Conservation (phyloP, 2,888 invertebrate species). For the Diaphora mendica region DNA sequence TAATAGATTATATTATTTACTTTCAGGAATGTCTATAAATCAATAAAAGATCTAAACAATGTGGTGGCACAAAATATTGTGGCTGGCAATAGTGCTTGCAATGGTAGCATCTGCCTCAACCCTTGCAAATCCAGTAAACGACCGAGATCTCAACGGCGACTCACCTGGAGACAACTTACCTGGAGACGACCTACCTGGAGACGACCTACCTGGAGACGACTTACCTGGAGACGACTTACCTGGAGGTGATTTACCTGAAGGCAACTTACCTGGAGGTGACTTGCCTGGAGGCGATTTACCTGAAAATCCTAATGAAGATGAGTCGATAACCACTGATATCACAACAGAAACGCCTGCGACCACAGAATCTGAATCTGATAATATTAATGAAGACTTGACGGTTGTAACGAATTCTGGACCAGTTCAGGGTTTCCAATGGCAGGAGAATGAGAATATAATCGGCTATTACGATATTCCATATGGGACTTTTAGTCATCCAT, state of each 20-base stretch:
- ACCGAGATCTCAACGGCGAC: constrained; percentile 8
- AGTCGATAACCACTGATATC: not conserved
- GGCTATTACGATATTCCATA: constrained; percentile 73
- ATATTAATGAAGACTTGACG: not conserved
- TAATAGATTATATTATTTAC: not conserved
- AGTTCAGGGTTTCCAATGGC: constrained; percentile 59
- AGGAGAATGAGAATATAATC: constrained; percentile 51
- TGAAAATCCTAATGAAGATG: no score
- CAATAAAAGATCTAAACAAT: constrained; percentile 44
- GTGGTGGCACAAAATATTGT: constrained; percentile 49
- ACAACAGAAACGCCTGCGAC: not conserved
- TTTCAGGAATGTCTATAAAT: constrained; percentile 43
- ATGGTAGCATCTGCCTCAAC: constrained; percentile 27
- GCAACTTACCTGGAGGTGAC: no score
- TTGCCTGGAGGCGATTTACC: no score
- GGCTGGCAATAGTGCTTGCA: constrained; percentile 39
- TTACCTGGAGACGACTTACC: no score
- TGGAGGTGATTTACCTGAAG: no score
- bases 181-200: no score
- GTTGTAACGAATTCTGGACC: constrained; percentile 62
- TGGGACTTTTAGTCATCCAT: constrained; percentile 57
- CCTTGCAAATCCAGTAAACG: constrained; percentile 20
- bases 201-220: no score
- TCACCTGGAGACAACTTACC: no score
- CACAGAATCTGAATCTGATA: not conserved